Conservation (phyloP, 2,113 vertebrate genomes). For the Albula goreensis region DNA sequence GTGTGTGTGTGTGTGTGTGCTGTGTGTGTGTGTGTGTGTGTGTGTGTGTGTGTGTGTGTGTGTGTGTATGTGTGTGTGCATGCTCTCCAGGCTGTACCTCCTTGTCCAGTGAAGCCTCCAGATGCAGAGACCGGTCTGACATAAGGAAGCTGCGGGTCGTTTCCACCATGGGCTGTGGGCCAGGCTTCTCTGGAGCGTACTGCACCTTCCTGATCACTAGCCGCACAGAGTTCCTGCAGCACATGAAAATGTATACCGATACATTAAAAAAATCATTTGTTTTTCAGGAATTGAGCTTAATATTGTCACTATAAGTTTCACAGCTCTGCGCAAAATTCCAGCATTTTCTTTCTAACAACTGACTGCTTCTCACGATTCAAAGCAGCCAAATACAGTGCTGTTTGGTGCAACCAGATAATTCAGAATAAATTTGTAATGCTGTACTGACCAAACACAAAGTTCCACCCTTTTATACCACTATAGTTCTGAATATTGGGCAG, state of each 20-base stretch:
- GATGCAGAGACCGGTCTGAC: slow-evolving; percentile 83
- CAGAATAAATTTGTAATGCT: too few species aligned
- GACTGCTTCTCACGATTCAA: too few species aligned
- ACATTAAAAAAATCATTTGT: too few species aligned
- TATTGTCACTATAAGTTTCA: neutral
- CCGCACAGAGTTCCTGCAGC: slow-evolving; percentile 77
- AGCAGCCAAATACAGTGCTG: too few species aligned
- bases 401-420: too few species aligned
- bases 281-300: too few species aligned
- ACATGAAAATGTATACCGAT: neutral
- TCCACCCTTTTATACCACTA: too few species aligned
- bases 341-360: too few species aligned
- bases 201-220: slow-evolving; percentile 90
- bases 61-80: neutral
- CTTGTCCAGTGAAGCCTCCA: slow-evolving; percentile 81
- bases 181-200: slow-evolving; percentile 68
- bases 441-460: too few species aligned
- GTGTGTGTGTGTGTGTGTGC: neutral
- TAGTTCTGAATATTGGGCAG: too few species aligned
- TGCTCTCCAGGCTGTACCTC: slow-evolving; percentile 69
- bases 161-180: slow-evolving; percentile 70
- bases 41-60: neutral
- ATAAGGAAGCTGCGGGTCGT: slow-evolving; percentile 89
- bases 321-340: neutral
- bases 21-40: neutral